Evolutionary conservation across 2,888 invertebrate species (phyloP).

Genomic region (Cyrtodaria siliqua): DNA sequence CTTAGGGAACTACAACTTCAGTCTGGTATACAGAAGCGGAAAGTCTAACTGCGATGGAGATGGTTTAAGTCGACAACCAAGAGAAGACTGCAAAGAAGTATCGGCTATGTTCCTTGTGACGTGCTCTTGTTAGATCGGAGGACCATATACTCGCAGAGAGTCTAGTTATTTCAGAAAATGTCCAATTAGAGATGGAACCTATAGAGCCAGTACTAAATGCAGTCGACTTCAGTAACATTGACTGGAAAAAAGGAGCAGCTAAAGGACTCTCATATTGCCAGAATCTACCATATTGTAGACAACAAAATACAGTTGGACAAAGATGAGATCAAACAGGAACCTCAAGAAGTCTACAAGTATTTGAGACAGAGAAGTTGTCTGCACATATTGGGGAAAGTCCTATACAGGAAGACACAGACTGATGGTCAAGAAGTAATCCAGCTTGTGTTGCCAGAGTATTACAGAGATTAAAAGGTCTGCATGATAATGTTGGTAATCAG

Average conservation of each 20-base stretch:
- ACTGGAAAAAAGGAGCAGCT: conserved; percentile 11
- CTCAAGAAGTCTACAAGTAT: no score
- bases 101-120: not conserved
- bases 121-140: not conserved
- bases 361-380: no score
- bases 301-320: no score
- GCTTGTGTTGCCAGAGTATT: conserved; percentile 8
- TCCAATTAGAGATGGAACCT: not conserved
- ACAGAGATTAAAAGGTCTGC: conserved; percentile 6
- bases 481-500: conserved; percentile 2
- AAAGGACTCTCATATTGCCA: not conserved
- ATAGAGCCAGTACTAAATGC: not conserved
- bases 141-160: not conserved
- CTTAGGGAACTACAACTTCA: conserved; percentile 16
- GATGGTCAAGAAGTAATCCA: no score
- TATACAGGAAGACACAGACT: no score
- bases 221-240: conserved; percentile 1
- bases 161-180: no score
- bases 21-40: conserved; percentile 6
- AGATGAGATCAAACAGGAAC: no score
- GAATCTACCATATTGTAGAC: no score
- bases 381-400: no score
- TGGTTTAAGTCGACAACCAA: not conserved
- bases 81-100: no score
- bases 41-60: conserved; percentile 23